These are phyloP conservation scores for Pteria penguin DNA, from an alignment of 2,888 invertebrate genomes.

Conservation along the genomic window DNA sequence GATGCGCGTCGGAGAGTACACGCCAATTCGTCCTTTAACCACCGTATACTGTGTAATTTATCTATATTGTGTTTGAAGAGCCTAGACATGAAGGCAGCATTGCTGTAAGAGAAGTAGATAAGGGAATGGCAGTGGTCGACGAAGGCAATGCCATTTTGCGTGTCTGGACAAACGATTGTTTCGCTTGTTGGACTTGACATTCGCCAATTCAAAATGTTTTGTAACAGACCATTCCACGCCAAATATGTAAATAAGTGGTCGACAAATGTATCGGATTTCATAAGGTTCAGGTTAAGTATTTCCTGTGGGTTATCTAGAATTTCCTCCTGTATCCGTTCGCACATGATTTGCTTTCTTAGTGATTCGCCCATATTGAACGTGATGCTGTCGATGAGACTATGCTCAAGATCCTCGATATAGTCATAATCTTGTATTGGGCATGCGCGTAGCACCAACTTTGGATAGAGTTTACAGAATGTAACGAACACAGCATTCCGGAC, in stretches of 20 bases:
- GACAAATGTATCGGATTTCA: constrained; percentile 1
- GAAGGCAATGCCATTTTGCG: neutral
- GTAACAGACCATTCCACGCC: neutral
- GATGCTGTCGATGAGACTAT: neutral
- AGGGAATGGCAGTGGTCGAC: constrained; percentile 3
- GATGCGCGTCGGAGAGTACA: neutral
- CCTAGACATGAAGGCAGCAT: constrained; percentile 4
- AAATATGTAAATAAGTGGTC: neutral
- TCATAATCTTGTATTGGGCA: constrained; percentile 3
- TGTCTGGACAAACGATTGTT: neutral
- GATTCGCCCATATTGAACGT: neutral
- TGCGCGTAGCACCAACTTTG: neutral
- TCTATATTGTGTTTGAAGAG: neutral
- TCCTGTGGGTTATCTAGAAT: neutral
- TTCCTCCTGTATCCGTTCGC: neutral
- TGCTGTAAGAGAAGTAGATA: constrained; percentile 14
- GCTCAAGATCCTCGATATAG: neutral
- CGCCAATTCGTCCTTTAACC: constrained; percentile 1
- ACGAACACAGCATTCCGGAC: constrained; percentile 4
- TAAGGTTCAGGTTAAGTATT: constrained; percentile 1
- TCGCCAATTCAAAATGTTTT: neutral
- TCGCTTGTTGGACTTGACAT: too few species aligned
- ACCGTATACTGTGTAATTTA: neutral
- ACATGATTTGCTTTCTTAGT: neutral
- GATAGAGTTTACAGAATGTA: neutral